These are phyloP conservation scores for Polydrusus cervinus DNA, from an alignment of 2,888 invertebrate genomes.

Conservation along the genomic window DNA sequence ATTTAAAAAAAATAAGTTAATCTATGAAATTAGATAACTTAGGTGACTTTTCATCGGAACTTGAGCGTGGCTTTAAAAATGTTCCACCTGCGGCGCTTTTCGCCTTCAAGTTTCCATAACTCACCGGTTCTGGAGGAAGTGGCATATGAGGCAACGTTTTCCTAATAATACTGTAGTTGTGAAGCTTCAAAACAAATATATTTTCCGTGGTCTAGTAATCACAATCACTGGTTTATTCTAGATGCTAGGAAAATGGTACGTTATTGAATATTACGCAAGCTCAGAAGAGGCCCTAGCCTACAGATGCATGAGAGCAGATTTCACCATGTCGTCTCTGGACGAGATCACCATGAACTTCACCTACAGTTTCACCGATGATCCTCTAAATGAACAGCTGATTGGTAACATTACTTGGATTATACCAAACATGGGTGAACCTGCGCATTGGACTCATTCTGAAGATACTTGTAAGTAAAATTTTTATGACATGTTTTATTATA, in stretches of 20 bases:
- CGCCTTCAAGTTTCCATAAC: too few relatives aligned
- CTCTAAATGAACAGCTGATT: slow-evolving; percentile 83
- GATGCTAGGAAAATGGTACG: slow-evolving; percentile 90
- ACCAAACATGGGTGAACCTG: slow-evolving; percentile 77
- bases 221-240: slow-evolving; percentile 63
- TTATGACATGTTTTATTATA: too few relatives aligned
- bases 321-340: slow-evolving; percentile 74
- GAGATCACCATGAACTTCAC: slow-evolving; percentile 92
- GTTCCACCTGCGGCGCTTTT: too few relatives aligned
- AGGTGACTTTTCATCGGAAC: too few relatives aligned
- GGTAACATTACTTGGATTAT: slow-evolving; percentile 93
- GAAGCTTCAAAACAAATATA: too few relatives aligned
- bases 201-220: too few relatives aligned
- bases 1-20: too few relatives aligned
- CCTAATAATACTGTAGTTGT: too few relatives aligned
- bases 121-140: too few relatives aligned
- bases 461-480: slow-evolving; percentile 80
- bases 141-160: too few relatives aligned
- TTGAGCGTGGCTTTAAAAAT: too few relatives aligned
- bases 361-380: slow-evolving; percentile 89
- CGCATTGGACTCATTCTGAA: slow-evolving; percentile 92
- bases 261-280: slow-evolving; percentile 91
- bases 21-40: too few relatives aligned
- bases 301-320: slow-evolving; percentile 88
- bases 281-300: slow-evolving; percentile 90